Conservation (phyloP, 1,140 invertebrate species). For the Bradynema listronoti region DNA sequence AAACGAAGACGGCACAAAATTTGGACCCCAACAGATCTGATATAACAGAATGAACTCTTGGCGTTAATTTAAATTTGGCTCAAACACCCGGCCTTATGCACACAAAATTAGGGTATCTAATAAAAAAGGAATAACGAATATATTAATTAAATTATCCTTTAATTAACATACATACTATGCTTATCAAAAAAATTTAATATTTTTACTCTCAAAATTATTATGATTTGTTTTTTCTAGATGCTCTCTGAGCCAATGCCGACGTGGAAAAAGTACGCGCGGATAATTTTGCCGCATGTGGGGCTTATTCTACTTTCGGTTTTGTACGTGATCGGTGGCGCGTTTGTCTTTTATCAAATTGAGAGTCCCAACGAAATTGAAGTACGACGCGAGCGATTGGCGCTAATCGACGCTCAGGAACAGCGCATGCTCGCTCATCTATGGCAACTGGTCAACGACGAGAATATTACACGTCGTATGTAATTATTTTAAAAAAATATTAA, state of each 20-base stretch:
- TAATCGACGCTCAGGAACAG: conserved; percentile 31
- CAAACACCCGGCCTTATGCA: no score
- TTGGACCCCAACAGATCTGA: no score
- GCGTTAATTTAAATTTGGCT: no score
- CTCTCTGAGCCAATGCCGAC: conserved; percentile 28
- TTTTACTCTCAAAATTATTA: no score
- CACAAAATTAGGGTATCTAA: no score
- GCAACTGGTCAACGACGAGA: conserved; percentile 26
- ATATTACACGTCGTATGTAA: conserved; percentile 14
- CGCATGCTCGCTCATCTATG: conserved; percentile 38
- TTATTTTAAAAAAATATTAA: no score
- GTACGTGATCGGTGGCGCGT: conserved; percentile 45
- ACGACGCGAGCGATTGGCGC: conserved; percentile 26
- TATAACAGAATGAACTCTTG: no score
- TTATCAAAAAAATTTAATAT: neutral
- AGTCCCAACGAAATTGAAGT: conserved; percentile 41
- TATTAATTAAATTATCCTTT: no score
- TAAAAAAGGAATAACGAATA: no score
- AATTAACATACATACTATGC: neutral
- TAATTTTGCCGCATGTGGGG: conserved; percentile 39
- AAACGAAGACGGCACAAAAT: no score
- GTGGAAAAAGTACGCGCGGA: conserved; percentile 46
- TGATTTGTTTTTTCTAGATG: conserved; percentile 11
- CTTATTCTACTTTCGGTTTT: conserved; percentile 40
- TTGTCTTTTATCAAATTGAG: conserved; percentile 42